phyloP scores from a whole-genome alignment of 2,113 vertebrate species.

The Podiceps cristatus region DNA sequence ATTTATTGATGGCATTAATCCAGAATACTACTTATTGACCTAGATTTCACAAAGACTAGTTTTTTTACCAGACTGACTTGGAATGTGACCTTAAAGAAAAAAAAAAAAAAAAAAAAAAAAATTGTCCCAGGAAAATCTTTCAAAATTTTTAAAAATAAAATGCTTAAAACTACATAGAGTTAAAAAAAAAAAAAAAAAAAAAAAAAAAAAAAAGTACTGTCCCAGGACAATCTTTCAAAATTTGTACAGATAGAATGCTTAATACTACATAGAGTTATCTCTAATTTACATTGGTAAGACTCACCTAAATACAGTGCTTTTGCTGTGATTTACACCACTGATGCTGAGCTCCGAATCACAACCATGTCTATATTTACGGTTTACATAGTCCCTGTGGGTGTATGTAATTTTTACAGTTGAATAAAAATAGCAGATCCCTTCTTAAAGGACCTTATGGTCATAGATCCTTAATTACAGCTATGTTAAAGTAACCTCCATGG shows the following conservation, averaged over 20 bases:
- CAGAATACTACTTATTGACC: neutral
- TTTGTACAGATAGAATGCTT: neutral
- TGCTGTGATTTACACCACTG: slow-evolving; percentile 8
- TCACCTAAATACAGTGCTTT: slow-evolving; percentile 1
- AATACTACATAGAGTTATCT: neutral
- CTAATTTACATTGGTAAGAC: neutral
- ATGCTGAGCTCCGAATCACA: neutral
- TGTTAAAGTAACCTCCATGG: slow-evolving; percentile 36
- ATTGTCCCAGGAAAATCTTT: neutral
- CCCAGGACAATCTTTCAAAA: neutral
- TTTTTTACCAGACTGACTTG: neutral
- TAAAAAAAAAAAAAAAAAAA: neutral
- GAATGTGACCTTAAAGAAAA: neutral
- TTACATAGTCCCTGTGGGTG: slow-evolving; percentile 21
- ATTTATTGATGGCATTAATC: neutral
- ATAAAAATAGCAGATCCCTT: slow-evolving; percentile 38
- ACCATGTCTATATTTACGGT: neutral
- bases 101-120: neutral
- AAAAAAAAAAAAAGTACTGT: fast-evolving
- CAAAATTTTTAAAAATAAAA: neutral
- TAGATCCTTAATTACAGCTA: slow-evolving; percentile 52
- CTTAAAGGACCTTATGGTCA: slow-evolving; percentile 39
- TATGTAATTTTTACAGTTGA: slow-evolving; percentile 46
- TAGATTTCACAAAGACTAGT: neutral
- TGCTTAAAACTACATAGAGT: neutral